phyloP scores from a whole-genome alignment of 2,113 vertebrate genomes.

The Nycticryphes semicollaris region DNA sequence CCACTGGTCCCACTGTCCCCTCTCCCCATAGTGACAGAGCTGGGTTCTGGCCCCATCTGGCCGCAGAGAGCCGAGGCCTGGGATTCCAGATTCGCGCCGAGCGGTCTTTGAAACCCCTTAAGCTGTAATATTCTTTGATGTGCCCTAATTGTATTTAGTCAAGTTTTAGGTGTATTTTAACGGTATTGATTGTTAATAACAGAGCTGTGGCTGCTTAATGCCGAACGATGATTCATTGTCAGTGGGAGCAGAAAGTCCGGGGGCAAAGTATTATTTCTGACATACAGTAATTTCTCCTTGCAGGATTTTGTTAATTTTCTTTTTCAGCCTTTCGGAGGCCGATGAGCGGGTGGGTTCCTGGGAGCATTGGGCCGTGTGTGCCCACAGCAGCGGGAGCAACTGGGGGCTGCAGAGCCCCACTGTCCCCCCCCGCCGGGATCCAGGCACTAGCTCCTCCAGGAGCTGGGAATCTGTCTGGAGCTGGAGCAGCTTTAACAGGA shows the following conservation, averaged over 20 bases:
- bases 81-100: background rate
- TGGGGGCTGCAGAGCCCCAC: rapidly evolving
- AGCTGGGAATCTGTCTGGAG: background rate
- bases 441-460: no score
- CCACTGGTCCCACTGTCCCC: rapidly evolving
- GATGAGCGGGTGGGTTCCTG: background rate
- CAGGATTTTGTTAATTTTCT: background rate
- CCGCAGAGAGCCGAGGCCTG: background rate
- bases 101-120: background rate
- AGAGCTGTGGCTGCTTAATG: slow-evolving; percentile 55
- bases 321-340: background rate
- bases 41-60: background rate
- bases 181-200: slow-evolving; percentile 49
- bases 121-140: background rate
- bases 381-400: rapidly evolving
- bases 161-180: slow-evolving; percentile 33
- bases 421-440: rapidly evolving
- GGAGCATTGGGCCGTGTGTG: background rate
- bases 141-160: background rate
- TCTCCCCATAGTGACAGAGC: rapidly evolving
- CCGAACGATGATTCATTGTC: slow-evolving; percentile 53
- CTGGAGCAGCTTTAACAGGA: background rate
- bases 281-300: slow-evolving; percentile 26
- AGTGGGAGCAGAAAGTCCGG: slow-evolving; percentile 62
- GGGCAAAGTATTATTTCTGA: slow-evolving; percentile 55